phyloP scores from a whole-genome alignment of 2,113 vertebrate genomes.

The Chaenogobius annularis region DNA sequence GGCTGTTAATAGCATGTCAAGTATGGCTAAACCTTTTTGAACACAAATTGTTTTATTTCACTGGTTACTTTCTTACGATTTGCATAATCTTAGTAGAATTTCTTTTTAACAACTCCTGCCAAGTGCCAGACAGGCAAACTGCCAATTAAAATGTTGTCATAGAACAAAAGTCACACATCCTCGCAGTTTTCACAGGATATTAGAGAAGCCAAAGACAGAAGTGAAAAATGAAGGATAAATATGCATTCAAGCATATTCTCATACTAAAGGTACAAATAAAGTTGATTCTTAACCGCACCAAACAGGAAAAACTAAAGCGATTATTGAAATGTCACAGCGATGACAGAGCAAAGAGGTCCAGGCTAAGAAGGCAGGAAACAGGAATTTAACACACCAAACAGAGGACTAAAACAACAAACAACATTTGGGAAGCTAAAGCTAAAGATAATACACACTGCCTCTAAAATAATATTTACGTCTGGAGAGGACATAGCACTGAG shows the following conservation, averaged over 20 bases:
- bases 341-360: conserved; percentile 33
- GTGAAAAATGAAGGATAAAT: conserved; percentile 3
- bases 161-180: conserved; percentile 9
- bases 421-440: conserved; percentile 14
- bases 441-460: conserved; percentile 19
- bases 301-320: conserved; percentile 13
- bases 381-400: conserved; percentile 34
- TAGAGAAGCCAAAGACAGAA: background rate
- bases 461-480: conserved; percentile 16
- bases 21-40: background rate
- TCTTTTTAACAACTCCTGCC: background rate
- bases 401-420: conserved; percentile 20
- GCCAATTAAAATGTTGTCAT: conserved; percentile 12
- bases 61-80: background rate
- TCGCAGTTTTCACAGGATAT: background rate
- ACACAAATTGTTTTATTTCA: background rate
- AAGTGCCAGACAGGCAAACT: conserved; percentile 5
- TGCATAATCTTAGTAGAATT: conserved; percentile 3
- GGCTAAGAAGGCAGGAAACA: conserved; percentile 6
- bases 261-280: conserved; percentile 16
- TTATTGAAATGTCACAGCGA: conserved; percentile 22
- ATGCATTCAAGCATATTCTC: background rate
- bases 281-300: conserved; percentile 11
- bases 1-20: background rate
- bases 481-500: conserved; percentile 3